Evolutionary conservation across 2,888 invertebrate genomes (phyloP).

Genomic region (Cephus spinipes): DNA sequence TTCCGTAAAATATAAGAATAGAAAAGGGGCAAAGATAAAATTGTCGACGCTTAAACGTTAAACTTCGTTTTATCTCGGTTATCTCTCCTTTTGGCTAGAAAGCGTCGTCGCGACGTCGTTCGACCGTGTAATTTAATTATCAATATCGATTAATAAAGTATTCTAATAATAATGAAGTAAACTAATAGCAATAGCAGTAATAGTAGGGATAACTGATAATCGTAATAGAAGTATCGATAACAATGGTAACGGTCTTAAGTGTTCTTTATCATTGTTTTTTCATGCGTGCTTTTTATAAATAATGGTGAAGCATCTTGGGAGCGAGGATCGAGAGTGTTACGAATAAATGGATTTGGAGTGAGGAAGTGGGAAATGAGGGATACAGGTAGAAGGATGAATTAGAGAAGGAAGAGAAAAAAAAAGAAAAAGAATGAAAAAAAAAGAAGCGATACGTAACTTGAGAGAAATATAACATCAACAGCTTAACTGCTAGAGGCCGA

Average conservation of each 20-base stretch:
- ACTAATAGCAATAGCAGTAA: constrained; percentile 18
- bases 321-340: constrained; percentile 14
- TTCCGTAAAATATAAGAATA: not conserved
- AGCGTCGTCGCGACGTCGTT: constrained; percentile 21
- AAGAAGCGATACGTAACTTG: constrained; percentile 49
- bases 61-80: constrained; percentile 12
- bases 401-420: constrained; percentile 11
- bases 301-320: constrained; percentile 44
- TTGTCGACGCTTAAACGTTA: constrained; percentile 4
- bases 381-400: not conserved
- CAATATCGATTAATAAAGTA: constrained; percentile 28
- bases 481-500: constrained; percentile 58
- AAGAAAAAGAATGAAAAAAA: constrained; percentile 27
- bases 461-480: constrained; percentile 65
- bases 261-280: constrained; percentile 31
- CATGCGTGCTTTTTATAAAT: constrained; percentile 29
- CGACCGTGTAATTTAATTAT: not conserved
- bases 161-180: constrained; percentile 2
- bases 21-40: not conserved
- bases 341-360: constrained; percentile 6
- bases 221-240: constrained; percentile 47
- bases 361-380: not conserved
- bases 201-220: constrained; percentile 43
- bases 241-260: constrained; percentile 61
- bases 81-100: constrained; percentile 29